Conservation (phyloP, 2,113 vertebrate species). For the Salvelinus namaycush region DNA sequence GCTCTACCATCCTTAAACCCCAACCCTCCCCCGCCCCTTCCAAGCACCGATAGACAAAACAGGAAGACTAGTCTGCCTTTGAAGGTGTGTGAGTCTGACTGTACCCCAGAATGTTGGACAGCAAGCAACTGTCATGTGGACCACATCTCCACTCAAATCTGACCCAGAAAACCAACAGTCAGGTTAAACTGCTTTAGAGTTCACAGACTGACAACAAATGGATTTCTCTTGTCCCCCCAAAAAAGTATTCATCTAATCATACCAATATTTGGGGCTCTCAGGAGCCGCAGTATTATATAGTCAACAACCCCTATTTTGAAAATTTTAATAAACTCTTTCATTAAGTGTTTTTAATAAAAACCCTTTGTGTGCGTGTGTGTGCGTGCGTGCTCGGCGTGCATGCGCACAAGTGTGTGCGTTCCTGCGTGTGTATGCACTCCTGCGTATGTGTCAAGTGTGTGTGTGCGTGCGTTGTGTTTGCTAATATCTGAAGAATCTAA, state of each 20-base stretch:
- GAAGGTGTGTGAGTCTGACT: slow-evolving; percentile 17
- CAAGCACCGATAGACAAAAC: slow-evolving; percentile 41
- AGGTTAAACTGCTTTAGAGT: neutral
- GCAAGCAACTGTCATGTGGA: slow-evolving; percentile 3
- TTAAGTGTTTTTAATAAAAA: too few species aligned
- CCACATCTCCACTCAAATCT: neutral
- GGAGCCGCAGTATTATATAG: too few species aligned
- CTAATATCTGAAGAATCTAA: neutral
- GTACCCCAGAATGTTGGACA: slow-evolving; percentile 19
- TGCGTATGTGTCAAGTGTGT: too few species aligned
- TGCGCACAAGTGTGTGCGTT: too few species aligned
- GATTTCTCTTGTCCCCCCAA: neutral
- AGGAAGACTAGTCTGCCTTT: slow-evolving; percentile 44
- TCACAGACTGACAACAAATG: neutral
- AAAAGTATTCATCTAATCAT: neutral
- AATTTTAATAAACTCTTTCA: too few species aligned
- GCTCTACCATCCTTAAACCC: neutral
- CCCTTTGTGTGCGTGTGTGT: too few species aligned
- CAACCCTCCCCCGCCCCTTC: slow-evolving; percentile 3
- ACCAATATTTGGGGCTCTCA: neutral
- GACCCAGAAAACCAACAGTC: neutral
- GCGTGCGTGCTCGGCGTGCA: too few species aligned
- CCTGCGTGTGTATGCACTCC: too few species aligned
- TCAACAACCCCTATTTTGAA: too few species aligned
- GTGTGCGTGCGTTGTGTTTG: neutral